Conservation (phyloP, 2,797 vertebrate genomes). For the Chanos chanos region DNA sequence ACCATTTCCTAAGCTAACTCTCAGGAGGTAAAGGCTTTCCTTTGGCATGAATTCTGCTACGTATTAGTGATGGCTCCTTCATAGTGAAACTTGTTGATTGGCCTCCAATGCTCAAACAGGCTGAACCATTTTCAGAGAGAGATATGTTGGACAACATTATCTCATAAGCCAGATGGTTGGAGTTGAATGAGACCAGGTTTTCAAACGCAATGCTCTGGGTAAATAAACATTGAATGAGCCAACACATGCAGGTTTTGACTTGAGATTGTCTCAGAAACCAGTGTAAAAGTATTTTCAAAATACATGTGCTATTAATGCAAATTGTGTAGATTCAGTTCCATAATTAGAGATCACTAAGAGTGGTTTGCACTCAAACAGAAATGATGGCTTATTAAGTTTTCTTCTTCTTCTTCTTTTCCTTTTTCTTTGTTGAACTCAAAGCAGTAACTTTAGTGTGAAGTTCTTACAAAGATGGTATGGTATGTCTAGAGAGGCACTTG, state of each 20-base stretch:
- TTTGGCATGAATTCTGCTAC: background rate
- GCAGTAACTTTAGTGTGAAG: slow-evolving; percentile 11
- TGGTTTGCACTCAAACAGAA: slow-evolving; percentile 1
- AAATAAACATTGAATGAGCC: background rate
- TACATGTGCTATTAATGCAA: no score
- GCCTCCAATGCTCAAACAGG: background rate
- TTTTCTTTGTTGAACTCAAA: slow-evolving; percentile 12
- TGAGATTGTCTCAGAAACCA: background rate
- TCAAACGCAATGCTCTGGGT: no score
- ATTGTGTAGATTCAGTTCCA: no score
- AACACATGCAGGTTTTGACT: background rate
- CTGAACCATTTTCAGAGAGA: background rate
- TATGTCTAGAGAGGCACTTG: slow-evolving; percentile 11
- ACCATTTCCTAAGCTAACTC: slow-evolving; percentile 17
- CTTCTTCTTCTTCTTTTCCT: slow-evolving; percentile 6
- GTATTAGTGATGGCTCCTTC: slow-evolving; percentile 1
- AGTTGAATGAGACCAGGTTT: background rate
- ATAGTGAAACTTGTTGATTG: slow-evolving; percentile 8
- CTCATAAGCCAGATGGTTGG: background rate
- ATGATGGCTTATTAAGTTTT: slow-evolving; percentile 12
- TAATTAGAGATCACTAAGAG: background rate
- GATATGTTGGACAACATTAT: background rate
- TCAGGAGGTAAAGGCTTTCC: slow-evolving; percentile 9
- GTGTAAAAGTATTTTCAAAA: no score
- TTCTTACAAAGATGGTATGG: background rate